Evolutionary conservation across 2,888 invertebrate genomes (phyloP).

Genomic region (Lasioglossum vierecki): DNA sequence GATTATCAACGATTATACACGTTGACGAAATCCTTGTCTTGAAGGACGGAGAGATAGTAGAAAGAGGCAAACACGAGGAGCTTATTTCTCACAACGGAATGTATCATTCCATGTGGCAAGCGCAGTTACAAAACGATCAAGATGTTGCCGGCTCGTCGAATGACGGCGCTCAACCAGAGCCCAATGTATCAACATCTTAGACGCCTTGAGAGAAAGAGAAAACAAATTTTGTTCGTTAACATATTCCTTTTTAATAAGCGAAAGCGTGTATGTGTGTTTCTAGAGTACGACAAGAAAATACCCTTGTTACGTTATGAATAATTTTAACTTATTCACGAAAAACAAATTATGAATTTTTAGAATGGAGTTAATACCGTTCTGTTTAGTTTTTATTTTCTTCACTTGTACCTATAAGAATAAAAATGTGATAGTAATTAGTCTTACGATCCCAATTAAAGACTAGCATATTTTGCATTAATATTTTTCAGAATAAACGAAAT

Average conservation of each 20-base stretch:
- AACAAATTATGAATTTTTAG: slow-evolving; percentile 8
- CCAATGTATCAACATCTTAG: slow-evolving; percentile 14
- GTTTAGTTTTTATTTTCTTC: slow-evolving; percentile 19
- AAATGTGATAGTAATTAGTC: slow-evolving; percentile 14
- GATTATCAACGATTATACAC: slow-evolving; percentile 96
- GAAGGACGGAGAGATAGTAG: slow-evolving; percentile 95
- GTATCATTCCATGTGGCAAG: slow-evolving; percentile 97
- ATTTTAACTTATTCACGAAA: neutral
- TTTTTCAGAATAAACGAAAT: slow-evolving; percentile 8
- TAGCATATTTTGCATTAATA: slow-evolving; percentile 14
- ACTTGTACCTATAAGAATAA: neutral
- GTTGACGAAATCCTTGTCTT: slow-evolving; percentile 97
- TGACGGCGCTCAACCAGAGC: slow-evolving; percentile 7
- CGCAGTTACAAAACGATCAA: slow-evolving; percentile 89
- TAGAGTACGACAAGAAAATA: neutral
- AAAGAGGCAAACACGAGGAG: slow-evolving; percentile 91
- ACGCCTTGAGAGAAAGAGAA: neutral
- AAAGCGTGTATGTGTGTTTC: slow-evolving; percentile 32
- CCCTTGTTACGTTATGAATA: neutral
- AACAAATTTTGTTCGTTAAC: slow-evolving; percentile 24
- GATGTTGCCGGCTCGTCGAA: slow-evolving; percentile 64
- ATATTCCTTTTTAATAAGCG: slow-evolving; percentile 7
- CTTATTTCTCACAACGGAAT: slow-evolving; percentile 86
- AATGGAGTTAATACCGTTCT: neutral
- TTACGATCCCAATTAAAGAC: neutral